Evolutionary conservation across 2,888 invertebrate genomes (phyloP).

Genomic region (Philereme vetulata): DNA sequence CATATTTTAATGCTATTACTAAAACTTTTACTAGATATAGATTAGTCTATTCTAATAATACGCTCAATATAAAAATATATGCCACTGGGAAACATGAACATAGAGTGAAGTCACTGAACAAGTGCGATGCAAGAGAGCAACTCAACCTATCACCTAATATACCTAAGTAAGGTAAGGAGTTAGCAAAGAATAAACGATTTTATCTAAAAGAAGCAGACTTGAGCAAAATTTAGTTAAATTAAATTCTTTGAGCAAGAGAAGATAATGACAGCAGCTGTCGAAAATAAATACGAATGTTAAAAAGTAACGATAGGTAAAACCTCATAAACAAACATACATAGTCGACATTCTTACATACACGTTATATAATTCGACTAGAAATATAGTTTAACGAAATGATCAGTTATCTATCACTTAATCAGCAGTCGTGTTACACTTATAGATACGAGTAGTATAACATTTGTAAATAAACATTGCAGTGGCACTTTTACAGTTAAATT

Average conservation of each 20-base stretch:
- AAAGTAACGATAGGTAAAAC: conserved; percentile 51
- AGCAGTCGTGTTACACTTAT: conserved; percentile 79
- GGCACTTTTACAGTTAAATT: conserved; percentile 81
- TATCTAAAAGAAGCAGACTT: conserved; percentile 60
- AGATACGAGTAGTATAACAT: conserved; percentile 52
- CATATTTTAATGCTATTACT: conserved; percentile 81
- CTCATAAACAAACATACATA: conserved; percentile 59
- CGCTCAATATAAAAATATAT: conserved; percentile 72
- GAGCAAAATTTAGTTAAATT: conserved; percentile 80
- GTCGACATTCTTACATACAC: conserved; percentile 69
- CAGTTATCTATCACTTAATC: conserved; percentile 79
- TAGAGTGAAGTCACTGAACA: conserved; percentile 56
- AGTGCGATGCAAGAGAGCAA: conserved; percentile 47
- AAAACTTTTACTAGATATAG: conserved; percentile 75
- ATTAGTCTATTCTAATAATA: conserved; percentile 76
- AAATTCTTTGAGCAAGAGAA: conserved; percentile 79
- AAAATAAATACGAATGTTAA: conserved; percentile 55
- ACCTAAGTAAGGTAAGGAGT: conserved; percentile 13
- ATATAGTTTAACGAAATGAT: conserved; percentile 74
- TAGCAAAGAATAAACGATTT: conserved; percentile 28
- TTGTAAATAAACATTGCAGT: conserved; percentile 74
- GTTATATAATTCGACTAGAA: conserved; percentile 76
- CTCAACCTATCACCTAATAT: conserved; percentile 22
- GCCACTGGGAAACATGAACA: conserved; percentile 68
- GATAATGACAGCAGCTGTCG: conserved; percentile 70